These are phyloP conservation scores for Palaemon carinicauda DNA, from an alignment of 1,140 invertebrate species.

Conservation along the genomic window DNA sequence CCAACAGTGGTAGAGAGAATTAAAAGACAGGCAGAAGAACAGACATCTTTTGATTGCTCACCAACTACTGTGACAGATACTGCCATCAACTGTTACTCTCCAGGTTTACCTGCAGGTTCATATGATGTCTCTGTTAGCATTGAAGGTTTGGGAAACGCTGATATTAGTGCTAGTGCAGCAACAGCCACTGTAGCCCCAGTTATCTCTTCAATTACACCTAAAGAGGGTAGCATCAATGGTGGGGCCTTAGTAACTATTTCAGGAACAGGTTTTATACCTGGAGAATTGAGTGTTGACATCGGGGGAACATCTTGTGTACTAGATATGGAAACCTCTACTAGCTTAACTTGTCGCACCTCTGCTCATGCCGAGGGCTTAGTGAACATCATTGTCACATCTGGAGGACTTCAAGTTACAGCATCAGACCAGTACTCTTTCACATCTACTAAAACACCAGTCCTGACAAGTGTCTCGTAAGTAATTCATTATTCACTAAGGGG, in stretches of 20 bases:
- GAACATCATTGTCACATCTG: background rate
- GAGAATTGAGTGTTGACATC: background rate
- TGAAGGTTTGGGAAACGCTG: background rate
- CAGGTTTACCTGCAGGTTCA: background rate
- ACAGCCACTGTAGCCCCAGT: background rate
- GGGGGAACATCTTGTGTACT: background rate
- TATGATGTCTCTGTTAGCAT: background rate
- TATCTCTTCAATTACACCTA: background rate
- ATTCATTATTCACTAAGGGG: no score
- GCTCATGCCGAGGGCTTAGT: background rate
- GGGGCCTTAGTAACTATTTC: conserved; percentile 1
- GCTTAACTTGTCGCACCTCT: conserved; percentile 2
- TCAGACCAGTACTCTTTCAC: background rate
- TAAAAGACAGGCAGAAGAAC: background rate
- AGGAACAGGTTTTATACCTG: conserved; percentile 11
- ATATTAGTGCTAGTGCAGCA: background rate
- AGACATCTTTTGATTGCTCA: background rate
- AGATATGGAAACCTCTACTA: background rate
- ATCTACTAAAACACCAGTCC: background rate
- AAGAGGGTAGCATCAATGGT: conserved; percentile 16
- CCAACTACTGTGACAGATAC: background rate
- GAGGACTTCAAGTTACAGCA: background rate
- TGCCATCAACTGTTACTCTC: background rate
- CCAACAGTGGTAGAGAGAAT: background rate
- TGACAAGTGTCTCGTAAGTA: background rate